Conservation (phyloP, 2,797 vertebrate genomes). For the Gastrophryne carolinensis region DNA sequence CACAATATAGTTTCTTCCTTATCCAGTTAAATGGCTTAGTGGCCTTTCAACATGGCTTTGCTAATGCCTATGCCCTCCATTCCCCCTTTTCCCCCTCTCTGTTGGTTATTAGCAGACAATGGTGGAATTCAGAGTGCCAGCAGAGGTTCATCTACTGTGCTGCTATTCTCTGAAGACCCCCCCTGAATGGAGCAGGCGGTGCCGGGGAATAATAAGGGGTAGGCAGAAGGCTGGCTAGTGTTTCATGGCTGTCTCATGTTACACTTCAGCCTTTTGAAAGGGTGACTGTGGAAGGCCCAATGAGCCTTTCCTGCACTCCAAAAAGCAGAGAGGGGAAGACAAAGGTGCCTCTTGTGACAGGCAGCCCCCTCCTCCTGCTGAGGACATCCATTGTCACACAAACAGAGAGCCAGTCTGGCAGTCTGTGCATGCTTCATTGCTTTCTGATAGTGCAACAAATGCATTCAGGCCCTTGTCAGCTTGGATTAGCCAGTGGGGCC, state of each 20-base stretch:
- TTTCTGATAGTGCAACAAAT: conserved; percentile 62
- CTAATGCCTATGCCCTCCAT: not conserved
- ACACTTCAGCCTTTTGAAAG: conserved; percentile 71
- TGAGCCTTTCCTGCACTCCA: conserved; percentile 63
- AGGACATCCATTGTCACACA: conserved; percentile 71
- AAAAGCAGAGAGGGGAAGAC: conserved; percentile 63
- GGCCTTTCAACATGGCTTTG: conserved; percentile 30
- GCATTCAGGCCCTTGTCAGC: conserved; percentile 71
- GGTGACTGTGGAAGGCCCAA: conserved; percentile 70
- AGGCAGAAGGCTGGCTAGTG: conserved; percentile 67
- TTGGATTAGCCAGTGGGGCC: conserved; percentile 69
- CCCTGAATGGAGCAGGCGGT: conserved; percentile 63
- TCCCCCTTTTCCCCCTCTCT: not conserved
- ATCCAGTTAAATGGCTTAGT: not conserved
- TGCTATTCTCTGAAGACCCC: conserved; percentile 54
- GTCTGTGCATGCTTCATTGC: conserved; percentile 71
- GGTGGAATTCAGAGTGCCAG: conserved; percentile 58
- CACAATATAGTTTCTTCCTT: not conserved
- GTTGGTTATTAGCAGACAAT: conserved; percentile 51
- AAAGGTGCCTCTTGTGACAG: conserved; percentile 75
- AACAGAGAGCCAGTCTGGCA: conserved; percentile 69
- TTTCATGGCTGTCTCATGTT: conserved; percentile 69
- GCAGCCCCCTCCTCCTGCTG: conserved; percentile 66
- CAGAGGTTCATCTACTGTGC: conserved; percentile 53
- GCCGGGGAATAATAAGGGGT: conserved; percentile 59